A percentile compares a stretch with the other conserved stretches of the same genome.
phyloP scores from a whole-genome alignment of 2,888 invertebrate species.

The Diadegma fenestrale region DNA sequence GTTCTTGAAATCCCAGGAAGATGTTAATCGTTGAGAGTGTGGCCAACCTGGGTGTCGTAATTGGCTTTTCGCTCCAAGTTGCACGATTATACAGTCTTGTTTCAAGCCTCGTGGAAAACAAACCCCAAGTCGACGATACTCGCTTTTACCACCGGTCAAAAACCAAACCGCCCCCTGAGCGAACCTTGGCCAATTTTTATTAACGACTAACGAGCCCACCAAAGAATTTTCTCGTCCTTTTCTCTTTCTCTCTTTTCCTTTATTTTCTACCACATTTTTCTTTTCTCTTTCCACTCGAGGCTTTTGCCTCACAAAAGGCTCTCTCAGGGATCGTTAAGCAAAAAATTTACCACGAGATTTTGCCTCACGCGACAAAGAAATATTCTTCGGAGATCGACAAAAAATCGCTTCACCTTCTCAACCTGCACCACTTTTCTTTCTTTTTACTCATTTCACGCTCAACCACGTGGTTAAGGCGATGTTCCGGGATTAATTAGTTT shows the following conservation, averaged over 20 bases:
- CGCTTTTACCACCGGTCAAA: not conserved
- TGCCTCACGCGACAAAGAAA: conserved; percentile 27
- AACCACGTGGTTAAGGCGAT: conserved; percentile 66
- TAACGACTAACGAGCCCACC: conserved; percentile 15
- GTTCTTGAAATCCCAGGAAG: conserved; percentile 9
- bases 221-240: conserved; percentile 15
- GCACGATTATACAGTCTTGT: not conserved
- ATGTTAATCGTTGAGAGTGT: conserved; percentile 29
- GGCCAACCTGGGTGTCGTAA: conserved; percentile 18
- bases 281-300: conserved; percentile 37
- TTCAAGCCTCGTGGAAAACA: not conserved
- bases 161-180: not conserved
- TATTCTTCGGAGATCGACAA: conserved; percentile 34
- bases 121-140: not conserved
- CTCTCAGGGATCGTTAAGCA: conserved; percentile 69
- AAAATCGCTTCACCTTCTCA: not conserved
- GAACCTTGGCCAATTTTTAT: conserved; percentile 7
- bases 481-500: conserved; percentile 71
- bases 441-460: conserved; percentile 48
- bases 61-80: conserved; percentile 22
- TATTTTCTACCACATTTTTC: conserved; percentile 10
- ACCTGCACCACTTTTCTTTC: conserved; percentile 4
- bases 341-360: conserved; percentile 36
- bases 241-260: conserved; percentile 21
- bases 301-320: conserved; percentile 46